Conservation (phyloP, 1,140 invertebrate species). For the Geopemphigus sp. region DNA sequence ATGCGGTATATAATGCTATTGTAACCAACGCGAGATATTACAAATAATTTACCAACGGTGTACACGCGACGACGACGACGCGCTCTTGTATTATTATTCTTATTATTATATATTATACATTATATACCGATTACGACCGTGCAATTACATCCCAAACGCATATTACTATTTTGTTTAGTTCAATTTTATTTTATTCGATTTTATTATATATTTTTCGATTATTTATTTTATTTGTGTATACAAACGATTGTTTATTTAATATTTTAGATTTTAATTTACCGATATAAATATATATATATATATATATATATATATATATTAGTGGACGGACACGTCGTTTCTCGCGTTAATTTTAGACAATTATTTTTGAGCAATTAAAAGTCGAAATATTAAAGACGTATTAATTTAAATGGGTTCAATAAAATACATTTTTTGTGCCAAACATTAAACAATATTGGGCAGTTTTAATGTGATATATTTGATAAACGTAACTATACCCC, state of each 20-base stretch:
- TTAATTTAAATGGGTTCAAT: conserved; percentile 11
- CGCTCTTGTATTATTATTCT: not conserved
- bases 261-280: conserved; percentile 42
- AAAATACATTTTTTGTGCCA: conserved; percentile 32
- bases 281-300: no score
- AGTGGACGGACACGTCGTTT: conserved; percentile 1
- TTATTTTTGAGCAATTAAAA: conserved; percentile 32
- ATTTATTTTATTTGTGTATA: conserved; percentile 44
- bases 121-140: not conserved
- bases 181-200: conserved; percentile 35
- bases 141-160: conserved; percentile 44
- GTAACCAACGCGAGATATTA: conserved; percentile 1
- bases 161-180: conserved; percentile 45
- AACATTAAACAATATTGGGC: conserved; percentile 26
- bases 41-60: not conserved
- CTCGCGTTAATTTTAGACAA: conserved; percentile 21
- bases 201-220: conserved; percentile 36
- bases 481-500: conserved; percentile 31
- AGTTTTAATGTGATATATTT: conserved; percentile 38
- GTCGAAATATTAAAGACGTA: not conserved
- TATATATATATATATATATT: not conserved
- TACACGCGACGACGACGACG: not conserved
- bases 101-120: not conserved
- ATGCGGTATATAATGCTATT: conserved; percentile 1
- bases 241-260: conserved; percentile 47